A percentile compares a stretch with the other conserved stretches of the same genome.
Evolutionary conservation across 1,140 invertebrate species (phyloP).

Genomic region (Lutraria rhynchaena): DNA sequence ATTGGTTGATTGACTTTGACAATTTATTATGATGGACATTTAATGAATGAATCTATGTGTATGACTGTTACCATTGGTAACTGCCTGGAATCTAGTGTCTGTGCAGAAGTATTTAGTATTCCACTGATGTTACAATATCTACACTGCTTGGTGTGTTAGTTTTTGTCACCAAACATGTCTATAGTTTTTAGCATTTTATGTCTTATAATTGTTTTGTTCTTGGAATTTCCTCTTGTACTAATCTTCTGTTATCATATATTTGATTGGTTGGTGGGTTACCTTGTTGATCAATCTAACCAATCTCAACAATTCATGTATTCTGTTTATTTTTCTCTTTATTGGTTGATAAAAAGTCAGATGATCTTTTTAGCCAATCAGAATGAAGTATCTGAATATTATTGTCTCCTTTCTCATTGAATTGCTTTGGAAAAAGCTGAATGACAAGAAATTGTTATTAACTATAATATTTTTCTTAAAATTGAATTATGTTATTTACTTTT

Average conservation of each 20-base stretch:
- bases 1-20: too few relatives aligned
- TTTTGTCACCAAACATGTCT: conserved; percentile 9
- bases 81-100: too few relatives aligned
- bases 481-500: conserved; percentile 1
- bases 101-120: too few relatives aligned
- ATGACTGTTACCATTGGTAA: too few relatives aligned
- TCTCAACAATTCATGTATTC: not conserved
- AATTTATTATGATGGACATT: too few relatives aligned
- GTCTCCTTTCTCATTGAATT: too few relatives aligned
- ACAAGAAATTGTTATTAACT: not conserved
- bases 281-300: not conserved
- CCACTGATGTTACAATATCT: not conserved
- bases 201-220: conserved; percentile 3
- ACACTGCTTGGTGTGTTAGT: conserved; percentile 32
- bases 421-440: too few relatives aligned
- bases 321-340: too few relatives aligned
- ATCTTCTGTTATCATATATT: not conserved
- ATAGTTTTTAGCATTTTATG: conserved; percentile 14
- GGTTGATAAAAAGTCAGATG: too few relatives aligned
- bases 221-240: conserved; percentile 2
- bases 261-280: not conserved
- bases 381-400: too few relatives aligned
- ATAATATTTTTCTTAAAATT: not conserved
- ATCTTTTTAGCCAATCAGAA: too few relatives aligned
- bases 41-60: too few relatives aligned